These are phyloP conservation scores for Steatocranus sp. DNA, from an alignment of 2,797 vertebrate genomes.

Conservation along the genomic window DNA sequence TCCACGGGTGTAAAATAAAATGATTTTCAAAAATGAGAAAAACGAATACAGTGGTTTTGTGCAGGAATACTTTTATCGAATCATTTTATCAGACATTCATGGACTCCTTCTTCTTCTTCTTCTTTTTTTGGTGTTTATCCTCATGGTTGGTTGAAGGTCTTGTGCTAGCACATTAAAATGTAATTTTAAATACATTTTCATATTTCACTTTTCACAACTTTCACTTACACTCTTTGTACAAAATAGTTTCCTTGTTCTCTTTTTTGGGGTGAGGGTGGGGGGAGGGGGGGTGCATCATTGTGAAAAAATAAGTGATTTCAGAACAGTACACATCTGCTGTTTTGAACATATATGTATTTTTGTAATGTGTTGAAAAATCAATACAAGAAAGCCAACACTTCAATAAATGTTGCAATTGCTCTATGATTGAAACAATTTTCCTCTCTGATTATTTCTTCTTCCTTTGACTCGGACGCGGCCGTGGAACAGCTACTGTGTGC, in stretches of 20 bases:
- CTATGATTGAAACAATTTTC: constrained; percentile 60
- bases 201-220: constrained; percentile 69
- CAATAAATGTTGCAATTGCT: constrained; percentile 80
- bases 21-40: background rate
- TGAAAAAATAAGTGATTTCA: constrained; percentile 72
- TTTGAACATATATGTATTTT: constrained; percentile 80
- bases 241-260: constrained; percentile 64
- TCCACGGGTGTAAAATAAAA: constrained; percentile 86
- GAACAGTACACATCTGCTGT: constrained; percentile 74
- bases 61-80: constrained; percentile 44
- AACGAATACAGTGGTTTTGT: constrained; percentile 37
- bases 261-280: background rate
- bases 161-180: constrained; percentile 71
- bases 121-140: constrained; percentile 3
- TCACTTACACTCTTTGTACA: constrained; percentile 75
- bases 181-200: constrained; percentile 69
- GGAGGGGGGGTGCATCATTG: constrained; percentile 64
- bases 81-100: constrained; percentile 48
- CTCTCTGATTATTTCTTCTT: constrained; percentile 36
- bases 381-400: constrained; percentile 79
- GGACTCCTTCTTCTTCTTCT: constrained; percentile 16
- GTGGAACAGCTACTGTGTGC: background rate
- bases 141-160: constrained; percentile 70
- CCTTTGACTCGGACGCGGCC: background rate
- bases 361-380: constrained; percentile 81